phyloP scores from a whole-genome alignment of 1,140 invertebrate species.

The Holcopasites calliopsidis region DNA sequence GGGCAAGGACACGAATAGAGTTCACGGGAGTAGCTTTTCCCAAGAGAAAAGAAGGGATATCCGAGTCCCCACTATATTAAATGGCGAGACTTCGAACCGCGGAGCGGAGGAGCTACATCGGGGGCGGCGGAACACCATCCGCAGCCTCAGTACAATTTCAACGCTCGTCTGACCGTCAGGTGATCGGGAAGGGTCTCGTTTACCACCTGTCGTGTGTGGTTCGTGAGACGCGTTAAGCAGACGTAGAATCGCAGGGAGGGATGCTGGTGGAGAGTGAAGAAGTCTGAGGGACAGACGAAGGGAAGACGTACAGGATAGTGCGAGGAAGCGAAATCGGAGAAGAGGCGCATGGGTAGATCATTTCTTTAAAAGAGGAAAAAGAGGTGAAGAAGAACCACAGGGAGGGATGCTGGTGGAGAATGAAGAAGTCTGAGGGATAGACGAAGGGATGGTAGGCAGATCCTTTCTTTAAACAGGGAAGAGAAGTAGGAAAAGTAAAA shows the following conservation, averaged over 20 bases:
- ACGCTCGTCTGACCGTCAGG: slow-evolving; percentile 61
- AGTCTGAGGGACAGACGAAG: background rate
- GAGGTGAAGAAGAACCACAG: background rate
- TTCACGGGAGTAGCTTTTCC: slow-evolving; percentile 6
- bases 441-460: background rate
- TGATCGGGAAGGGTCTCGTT: background rate
- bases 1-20: slow-evolving; percentile 62
- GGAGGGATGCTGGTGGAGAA: background rate
- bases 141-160: slow-evolving; percentile 75
- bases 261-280: background rate
- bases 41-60: slow-evolving; percentile 76
- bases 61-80: slow-evolving; percentile 77
- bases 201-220: too few relatives aligned
- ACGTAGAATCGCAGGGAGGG: background rate
- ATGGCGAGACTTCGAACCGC: slow-evolving; percentile 64
- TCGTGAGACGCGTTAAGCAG: too few relatives aligned
- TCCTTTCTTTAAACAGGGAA: background rate
- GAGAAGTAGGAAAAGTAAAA: background rate
- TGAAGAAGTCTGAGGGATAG: background rate
- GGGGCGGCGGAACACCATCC: slow-evolving; percentile 74
- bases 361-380: too few relatives aligned
- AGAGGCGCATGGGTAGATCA: too few relatives aligned
- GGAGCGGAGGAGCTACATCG: slow-evolving; percentile 75
- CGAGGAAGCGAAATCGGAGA: background rate
- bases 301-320: too few relatives aligned